A percentile compares a stretch with the other conserved stretches of the same genome.
phyloP scores from a whole-genome alignment of 2,888 invertebrate species.

The Perizoma affinitatum region DNA sequence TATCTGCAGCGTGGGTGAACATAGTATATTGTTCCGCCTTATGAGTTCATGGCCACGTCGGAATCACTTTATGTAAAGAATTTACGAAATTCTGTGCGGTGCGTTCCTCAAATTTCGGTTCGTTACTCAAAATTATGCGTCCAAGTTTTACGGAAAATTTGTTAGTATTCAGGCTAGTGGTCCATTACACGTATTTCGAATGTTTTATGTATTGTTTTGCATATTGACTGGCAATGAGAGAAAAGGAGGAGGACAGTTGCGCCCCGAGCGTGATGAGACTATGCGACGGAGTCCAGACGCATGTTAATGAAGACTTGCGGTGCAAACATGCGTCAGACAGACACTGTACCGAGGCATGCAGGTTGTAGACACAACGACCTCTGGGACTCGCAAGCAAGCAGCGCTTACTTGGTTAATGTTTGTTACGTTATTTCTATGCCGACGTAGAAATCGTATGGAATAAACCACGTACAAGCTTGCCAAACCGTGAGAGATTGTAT shows the following conservation, averaged over 20 bases:
- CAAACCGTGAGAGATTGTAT: conserved; percentile 1
- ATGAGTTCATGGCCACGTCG: conserved; percentile 29
- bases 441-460: background rate
- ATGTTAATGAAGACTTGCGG: conserved; percentile 66
- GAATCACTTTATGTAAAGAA: conserved; percentile 25
- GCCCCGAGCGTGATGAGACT: conserved; percentile 56
- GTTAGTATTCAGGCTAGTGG: conserved; percentile 34
- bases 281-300: conserved; percentile 49
- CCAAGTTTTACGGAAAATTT: conserved; percentile 29
- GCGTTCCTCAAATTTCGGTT: conserved; percentile 12
- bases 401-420: conserved; percentile 5
- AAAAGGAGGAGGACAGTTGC: conserved; percentile 63
- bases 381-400: conserved; percentile 15
- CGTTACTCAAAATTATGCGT: conserved; percentile 17
- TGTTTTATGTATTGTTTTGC: conserved; percentile 60
- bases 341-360: conserved; percentile 50
- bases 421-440: background rate
- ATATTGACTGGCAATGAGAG: conserved; percentile 72
- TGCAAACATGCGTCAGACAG: conserved; percentile 48
- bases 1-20: conserved; percentile 64
- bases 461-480: background rate
- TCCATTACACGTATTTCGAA: conserved; percentile 42
- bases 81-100: conserved; percentile 9
- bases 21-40: conserved; percentile 49
- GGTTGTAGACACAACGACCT: conserved; percentile 39